phyloP scores from a whole-genome alignment of 2,888 invertebrate species.

The Eudiplozoon nipponicum region DNA sequence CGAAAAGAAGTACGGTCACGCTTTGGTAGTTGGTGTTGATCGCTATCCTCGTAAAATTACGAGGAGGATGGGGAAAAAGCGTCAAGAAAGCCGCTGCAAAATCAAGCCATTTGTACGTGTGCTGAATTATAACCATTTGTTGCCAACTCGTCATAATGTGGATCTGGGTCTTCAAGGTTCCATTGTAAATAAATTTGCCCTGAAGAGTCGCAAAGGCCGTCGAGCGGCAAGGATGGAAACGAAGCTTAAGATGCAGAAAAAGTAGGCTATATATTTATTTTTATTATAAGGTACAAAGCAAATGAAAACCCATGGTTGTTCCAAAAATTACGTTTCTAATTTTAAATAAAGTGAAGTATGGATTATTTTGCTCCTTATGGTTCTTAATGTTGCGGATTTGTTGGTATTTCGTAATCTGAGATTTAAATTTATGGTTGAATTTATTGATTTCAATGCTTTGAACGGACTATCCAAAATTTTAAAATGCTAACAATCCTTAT shows the following conservation, averaged over 20 bases:
- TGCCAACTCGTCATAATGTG: constrained; percentile 45
- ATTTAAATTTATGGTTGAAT: too few species aligned
- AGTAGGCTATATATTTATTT: too few species aligned
- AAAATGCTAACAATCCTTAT: too few species aligned
- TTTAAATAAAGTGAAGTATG: too few species aligned
- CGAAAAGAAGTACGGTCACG: constrained; percentile 64
- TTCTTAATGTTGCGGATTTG: too few species aligned
- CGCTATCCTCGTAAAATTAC: constrained; percentile 76
- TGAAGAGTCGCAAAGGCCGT: constrained; percentile 74
- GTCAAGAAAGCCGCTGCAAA: constrained; percentile 72
- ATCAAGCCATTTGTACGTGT: constrained; percentile 85
- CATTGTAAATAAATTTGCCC: constrained; percentile 48
- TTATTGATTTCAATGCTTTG: too few species aligned
- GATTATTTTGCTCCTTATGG: too few species aligned
- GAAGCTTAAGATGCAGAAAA: constrained; percentile 71
- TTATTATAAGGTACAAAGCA: too few species aligned
- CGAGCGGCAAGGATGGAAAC: constrained; percentile 77
- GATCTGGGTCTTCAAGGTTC: constrained; percentile 60
- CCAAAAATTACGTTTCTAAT: constrained; percentile 89
- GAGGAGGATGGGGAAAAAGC: constrained; percentile 51
- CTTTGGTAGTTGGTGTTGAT: constrained; percentile 84
- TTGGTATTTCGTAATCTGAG: too few species aligned
- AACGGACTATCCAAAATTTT: too few species aligned
- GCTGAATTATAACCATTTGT: constrained; percentile 32
- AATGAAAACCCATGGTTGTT: constrained; percentile 98